Base-by-base conservation (phyloP, 2,113 vertebrate genomes). In the Ammodytes dubius region DNA sequence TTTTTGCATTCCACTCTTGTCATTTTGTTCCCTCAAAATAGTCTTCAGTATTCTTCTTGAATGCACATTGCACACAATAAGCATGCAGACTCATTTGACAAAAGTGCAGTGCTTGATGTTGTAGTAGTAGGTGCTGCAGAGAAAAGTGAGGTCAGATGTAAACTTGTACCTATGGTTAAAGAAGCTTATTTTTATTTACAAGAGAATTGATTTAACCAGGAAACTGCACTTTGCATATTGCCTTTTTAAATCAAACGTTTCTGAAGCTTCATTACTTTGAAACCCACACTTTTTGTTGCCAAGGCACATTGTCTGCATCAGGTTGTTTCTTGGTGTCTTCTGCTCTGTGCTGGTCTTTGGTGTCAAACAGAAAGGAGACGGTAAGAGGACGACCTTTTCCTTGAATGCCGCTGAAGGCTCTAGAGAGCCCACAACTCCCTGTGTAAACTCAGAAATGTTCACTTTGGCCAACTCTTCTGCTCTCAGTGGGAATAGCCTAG, bases 401-500 rank as follows among this genome's bases (percentile, higher is more conserved):
- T 71, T 83, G 64, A 74, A 74, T 69, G 52, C 12, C 60, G 65
- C 56, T 13, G 53, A 77, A 53, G 27, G 53, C 65, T 86, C 63
- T 37, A 52, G 76, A 76, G 77, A 75, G 78, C 43, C 1, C 47
- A 64, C 75, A 72, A 79, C 74, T 70, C 45, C 77, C 47, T 68
- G 65, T 77, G 70, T 80, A 81, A 66, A 83, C 60, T 57, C 64
- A 0, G 3, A 72, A 82, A 65, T 68, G 73, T 86, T 58, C 39
- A 5, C 73, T 84, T 65, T 81, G 79, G 54, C 61, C 39, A 14
- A 53, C 54, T 70, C 27, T 19, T 58, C 3, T 60, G 10, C 78
- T 66, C 78, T 90, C 73, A 17, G 46, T 82, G 66, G 83, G 83
- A 89, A 53, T 83, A 81, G 77, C 81, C 81, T 15, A 65, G 47